Base-by-base conservation (phyloP, 1,140 invertebrate genomes). In the Atopsyche davidsoni region DNA sequence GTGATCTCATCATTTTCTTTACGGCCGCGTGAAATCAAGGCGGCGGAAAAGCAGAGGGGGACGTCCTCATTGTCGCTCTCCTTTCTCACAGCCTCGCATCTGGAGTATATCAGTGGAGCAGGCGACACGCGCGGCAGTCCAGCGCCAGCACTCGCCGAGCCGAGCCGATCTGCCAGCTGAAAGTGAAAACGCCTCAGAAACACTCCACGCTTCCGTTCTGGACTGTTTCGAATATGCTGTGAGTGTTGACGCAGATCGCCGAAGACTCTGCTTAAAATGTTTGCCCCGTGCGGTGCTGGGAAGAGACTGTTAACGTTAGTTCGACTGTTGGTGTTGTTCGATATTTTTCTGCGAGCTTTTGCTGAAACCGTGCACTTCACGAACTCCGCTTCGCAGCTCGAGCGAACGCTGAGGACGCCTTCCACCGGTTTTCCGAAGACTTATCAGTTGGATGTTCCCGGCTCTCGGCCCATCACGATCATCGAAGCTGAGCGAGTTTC, bases 401-500 rank as follows among this genome's bases (percentile, higher is more conserved):
- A 53, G 25, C 43, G 46, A n/a, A 46, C 58, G n/a, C 40, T 46
- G 1, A 53, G 18, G 2, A 22, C 19, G 2, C 42, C 22, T 22
- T 40, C 23, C 13, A 18, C 11, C 16, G 11, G 3, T 4, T 19
- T 16, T 22, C 32, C 36, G 21, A 57, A 48, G 13, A 58, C 54
- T 0, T 76, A 75, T 47, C 64, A 75, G 57, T 50, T 77, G 9
- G 67, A 75, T 44, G 69, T 77, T 18, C 72, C 73, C 1, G 73
- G 72, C 51, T 73, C 72, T n/a, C 62, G 72, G 34, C 72, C 75
- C 2, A 75, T 77, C 11, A 72, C 73, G 0, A 75, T 77, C 13
- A 67, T 76, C 22, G 76, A 78, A 65, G 67, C 65, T 3, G 65
- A 64, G 31, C 53, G 58, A 4, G 19, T 23, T 23, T 53, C 57